These are phyloP conservation scores for Perca fluviatilis DNA, from an alignment of 2,113 vertebrate genomes.

Conservation along the genomic window DNA sequence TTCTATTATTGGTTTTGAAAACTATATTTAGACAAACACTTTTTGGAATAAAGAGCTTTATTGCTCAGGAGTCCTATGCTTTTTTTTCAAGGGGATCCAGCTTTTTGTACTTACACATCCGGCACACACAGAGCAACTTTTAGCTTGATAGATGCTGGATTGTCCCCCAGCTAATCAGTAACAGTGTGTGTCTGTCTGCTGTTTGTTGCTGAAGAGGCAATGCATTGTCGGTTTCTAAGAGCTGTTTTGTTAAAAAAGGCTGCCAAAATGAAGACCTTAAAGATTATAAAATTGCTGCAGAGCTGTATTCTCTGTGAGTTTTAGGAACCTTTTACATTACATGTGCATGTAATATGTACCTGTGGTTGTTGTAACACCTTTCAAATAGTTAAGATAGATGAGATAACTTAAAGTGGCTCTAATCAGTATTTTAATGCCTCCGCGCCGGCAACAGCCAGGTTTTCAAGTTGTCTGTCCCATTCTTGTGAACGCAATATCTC, in stretches of 20 bases:
- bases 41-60: background rate
- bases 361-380: background rate
- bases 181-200: background rate
- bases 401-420: background rate
- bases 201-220: background rate
- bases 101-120: background rate
- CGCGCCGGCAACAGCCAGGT: no score
- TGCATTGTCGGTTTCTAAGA: background rate
- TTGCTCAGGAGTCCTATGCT: background rate
- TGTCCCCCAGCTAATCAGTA: no score
- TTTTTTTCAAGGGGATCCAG: background rate
- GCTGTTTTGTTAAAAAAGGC: background rate
- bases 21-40: slow-evolving; percentile 7
- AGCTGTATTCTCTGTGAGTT: background rate
- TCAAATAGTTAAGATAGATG: background rate
- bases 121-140: background rate
- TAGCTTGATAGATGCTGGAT: background rate
- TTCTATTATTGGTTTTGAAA: slow-evolving; percentile 34
- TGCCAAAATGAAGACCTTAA: background rate
- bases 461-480: no score
- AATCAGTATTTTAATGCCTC: background rate
- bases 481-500: no score
- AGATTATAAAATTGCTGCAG: background rate
- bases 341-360: background rate
- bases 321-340: background rate